Base-by-base conservation (phyloP, 2,888 invertebrate genomes). In the Eristalis tenax region DNA sequence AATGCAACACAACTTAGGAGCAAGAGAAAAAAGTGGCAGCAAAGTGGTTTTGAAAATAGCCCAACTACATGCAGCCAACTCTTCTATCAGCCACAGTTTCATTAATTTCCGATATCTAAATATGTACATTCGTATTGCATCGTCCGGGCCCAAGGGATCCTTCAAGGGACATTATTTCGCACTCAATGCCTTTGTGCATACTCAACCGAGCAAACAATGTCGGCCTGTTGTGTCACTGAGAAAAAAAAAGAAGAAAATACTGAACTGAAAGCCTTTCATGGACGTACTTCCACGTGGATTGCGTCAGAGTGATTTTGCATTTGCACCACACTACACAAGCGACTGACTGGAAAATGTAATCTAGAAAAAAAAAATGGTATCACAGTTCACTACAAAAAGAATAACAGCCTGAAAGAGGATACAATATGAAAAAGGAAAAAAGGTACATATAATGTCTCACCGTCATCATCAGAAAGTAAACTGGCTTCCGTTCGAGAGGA, bases 381-480 rank as follows among this genome's bases (percentile, higher is more conserved):
- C 57, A 13, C 23, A 23, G 23, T 11, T 11, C 22, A 10, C 22
- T 11, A 10, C 2, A 59, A 26, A 26, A 26, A 1, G 13, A 26
- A 59, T 26, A 59, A 59, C 10, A 59, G 5, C 59, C 15, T 13
- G 38, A 38, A 38, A 13, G 38, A 13, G 38, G 38, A 38, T 38
- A 38, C 38, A 38, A 4, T 38, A 13, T 38, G 4, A 13, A 13
- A 38, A 38, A 32, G 0, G 11, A 59, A 22, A 28, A 79, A 59
- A 56, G 32, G 22, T 13, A 73, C 68, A 84, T 22, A 61, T 56
- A 56, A 80, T 8, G 40, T 90, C 92, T 92, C 87, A 93, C 93
- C 93, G 88, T 93, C 93, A 81, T 93, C 93, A 90, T 93, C 93
- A 89, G 90, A 91, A 85, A 92, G 91, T 88, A 92, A 90, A 91